These are phyloP conservation scores for Autographa pulchrina DNA, from an alignment of 2,888 invertebrate genomes.

Conservation along the genomic window DNA sequence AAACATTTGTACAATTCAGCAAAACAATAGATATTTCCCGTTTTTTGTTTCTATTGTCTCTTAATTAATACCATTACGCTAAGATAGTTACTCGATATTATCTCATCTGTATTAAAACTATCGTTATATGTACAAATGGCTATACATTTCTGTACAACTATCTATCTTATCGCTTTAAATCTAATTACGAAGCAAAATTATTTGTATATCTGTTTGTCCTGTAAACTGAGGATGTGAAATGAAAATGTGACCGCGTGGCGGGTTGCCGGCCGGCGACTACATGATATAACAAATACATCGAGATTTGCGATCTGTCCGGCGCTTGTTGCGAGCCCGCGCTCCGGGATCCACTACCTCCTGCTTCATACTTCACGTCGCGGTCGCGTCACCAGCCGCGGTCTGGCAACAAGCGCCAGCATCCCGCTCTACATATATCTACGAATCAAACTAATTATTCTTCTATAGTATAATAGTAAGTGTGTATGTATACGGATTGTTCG, in stretches of 20 bases:
- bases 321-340: conserved; percentile 60
- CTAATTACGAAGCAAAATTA: conserved; percentile 83
- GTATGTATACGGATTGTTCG: conserved; percentile 85
- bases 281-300: conserved; percentile 89
- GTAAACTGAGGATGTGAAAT: conserved; percentile 85
- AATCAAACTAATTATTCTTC: conserved; percentile 89
- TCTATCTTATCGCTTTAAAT: conserved; percentile 84
- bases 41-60: conserved; percentile 79
- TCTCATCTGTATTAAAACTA: conserved; percentile 87
- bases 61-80: conserved; percentile 85
- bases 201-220: conserved; percentile 72
- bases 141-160: conserved; percentile 87
- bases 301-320: conserved; percentile 73
- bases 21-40: conserved; percentile 82
- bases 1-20: conserved; percentile 81
- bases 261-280: conserved; percentile 84
- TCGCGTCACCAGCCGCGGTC: conserved; percentile 28
- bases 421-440: conserved; percentile 88
- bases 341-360: conserved; percentile 9
- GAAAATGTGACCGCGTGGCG: conserved; percentile 77
- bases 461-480: conserved; percentile 88
- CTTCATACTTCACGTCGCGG: not conserved
- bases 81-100: conserved; percentile 84
- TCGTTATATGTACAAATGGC: conserved; percentile 84
- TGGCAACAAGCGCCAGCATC: conserved; percentile 66